A percentile compares a stretch with the other conserved stretches of the same genome.
These are phyloP conservation scores for Myrmophylax atrothorax DNA, from an alignment of 2,113 vertebrate genomes.

Conservation along the genomic window DNA sequence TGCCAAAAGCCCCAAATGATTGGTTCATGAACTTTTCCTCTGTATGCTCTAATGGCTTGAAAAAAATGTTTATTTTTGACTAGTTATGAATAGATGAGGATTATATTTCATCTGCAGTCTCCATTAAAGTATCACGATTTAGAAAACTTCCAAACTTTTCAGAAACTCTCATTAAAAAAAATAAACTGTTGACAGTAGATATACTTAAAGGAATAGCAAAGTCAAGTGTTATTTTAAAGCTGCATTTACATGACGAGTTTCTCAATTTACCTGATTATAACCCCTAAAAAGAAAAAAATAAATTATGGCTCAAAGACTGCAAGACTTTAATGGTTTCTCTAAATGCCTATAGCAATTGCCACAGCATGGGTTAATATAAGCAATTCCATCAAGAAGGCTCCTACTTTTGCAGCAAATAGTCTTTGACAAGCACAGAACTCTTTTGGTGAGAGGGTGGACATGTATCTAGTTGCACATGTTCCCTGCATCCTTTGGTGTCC, in stretches of 20 bases:
- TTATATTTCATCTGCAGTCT: constrained; percentile 58
- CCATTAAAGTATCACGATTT: constrained; percentile 58
- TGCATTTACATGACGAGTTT: background rate
- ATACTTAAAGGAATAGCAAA: constrained; percentile 7
- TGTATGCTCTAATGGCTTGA: constrained; percentile 47
- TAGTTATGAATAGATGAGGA: constrained; percentile 64
- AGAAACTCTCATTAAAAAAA: constrained; percentile 43
- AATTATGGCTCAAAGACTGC: background rate
- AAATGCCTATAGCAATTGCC: background rate
- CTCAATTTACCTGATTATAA: constrained; percentile 8
- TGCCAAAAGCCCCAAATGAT: constrained; percentile 70
- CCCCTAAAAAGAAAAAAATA: background rate
- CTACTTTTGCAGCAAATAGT: background rate
- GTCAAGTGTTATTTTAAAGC: constrained; percentile 17
- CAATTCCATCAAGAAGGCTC: background rate
- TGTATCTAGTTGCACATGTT: background rate
- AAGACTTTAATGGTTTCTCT: background rate
- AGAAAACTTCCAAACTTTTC: constrained; percentile 54
- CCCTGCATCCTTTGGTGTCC: background rate
- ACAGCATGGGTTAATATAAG: background rate
- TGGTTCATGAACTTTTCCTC: constrained; percentile 72
- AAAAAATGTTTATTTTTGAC: constrained; percentile 56
- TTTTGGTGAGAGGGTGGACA: background rate
- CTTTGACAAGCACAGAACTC: background rate
- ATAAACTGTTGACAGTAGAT: constrained; percentile 51